Evolutionary conservation across 2,888 invertebrate genomes (phyloP).

Genomic region (Drosophila limbata): DNA sequence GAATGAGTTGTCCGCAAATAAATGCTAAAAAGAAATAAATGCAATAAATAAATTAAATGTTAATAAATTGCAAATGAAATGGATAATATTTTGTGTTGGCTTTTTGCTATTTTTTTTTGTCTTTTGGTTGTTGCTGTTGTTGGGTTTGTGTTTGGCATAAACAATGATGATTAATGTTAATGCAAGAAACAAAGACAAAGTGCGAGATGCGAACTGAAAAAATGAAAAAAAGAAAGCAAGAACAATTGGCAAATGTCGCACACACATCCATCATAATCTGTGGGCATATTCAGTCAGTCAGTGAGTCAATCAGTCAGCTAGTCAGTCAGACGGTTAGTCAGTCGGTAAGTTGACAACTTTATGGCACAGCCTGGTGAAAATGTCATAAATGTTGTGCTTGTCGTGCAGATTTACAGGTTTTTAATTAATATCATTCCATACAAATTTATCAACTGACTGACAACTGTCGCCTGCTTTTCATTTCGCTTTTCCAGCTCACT

Average conservation of each 20-base stretch:
- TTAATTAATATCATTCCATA: conserved; percentile 76
- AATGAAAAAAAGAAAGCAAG: conserved; percentile 18
- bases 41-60: conserved; percentile 62
- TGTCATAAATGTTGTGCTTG: conserved; percentile 48
- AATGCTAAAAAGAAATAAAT: conserved; percentile 43
- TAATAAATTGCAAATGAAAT: conserved; percentile 66
- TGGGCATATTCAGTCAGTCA: conserved; percentile 19
- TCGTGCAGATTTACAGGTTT: conserved; percentile 73
- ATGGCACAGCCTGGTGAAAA: conserved; percentile 47
- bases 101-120: neutral
- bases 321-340: neutral
- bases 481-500: conserved; percentile 25
- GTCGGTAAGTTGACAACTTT: conserved; percentile 51
- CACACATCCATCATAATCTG: conserved; percentile 69
- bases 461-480: conserved; percentile 40
- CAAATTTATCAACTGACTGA: conserved; percentile 66
- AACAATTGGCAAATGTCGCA: conserved; percentile 68
- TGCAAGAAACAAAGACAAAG: conserved; percentile 53
- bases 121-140: neutral
- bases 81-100: conserved; percentile 31
- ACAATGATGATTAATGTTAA: conserved; percentile 67
- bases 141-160: conserved; percentile 38
- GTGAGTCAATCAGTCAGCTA: neutral
- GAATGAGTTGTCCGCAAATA: conserved; percentile 21
- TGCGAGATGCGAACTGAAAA: neutral